Conservation (phyloP, 2,888 invertebrate species). For the Nemapogon koenigi region DNA sequence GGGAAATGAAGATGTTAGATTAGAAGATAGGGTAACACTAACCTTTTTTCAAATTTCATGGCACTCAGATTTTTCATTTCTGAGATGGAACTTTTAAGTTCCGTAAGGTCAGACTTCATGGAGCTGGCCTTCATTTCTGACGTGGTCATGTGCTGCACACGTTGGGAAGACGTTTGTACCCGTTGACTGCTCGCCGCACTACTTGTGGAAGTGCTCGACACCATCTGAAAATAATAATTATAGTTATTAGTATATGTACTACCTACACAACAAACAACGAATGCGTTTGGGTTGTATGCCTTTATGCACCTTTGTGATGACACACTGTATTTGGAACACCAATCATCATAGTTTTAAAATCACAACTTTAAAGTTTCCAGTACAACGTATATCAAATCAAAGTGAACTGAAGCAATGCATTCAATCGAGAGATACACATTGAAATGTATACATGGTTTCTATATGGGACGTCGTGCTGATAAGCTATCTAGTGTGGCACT, state of each 20-base stretch:
- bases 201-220: constrained; percentile 66
- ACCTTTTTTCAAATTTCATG: constrained; percentile 54
- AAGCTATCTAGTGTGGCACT: constrained; percentile 54
- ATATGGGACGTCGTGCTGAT: constrained; percentile 28
- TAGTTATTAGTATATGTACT: no score
- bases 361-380: no score
- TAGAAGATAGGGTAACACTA: background rate
- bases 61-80: constrained; percentile 81
- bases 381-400: no score
- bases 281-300: no score
- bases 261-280: no score
- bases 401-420: no score
- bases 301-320: no score
- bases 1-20: background rate
- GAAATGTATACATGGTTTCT: constrained; percentile 11
- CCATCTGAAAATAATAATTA: constrained; percentile 50
- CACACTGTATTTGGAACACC: no score
- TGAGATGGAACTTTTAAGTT: constrained; percentile 83
- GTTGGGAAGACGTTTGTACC: constrained; percentile 64
- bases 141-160: constrained; percentile 58
- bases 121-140: constrained; percentile 84
- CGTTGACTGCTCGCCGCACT: constrained; percentile 64
- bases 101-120: constrained; percentile 80
- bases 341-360: no score
- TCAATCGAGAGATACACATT: no score